Evolutionary conservation across 2,797 vertebrate species (phyloP).

Genomic region (Hydrophis major): DNA sequence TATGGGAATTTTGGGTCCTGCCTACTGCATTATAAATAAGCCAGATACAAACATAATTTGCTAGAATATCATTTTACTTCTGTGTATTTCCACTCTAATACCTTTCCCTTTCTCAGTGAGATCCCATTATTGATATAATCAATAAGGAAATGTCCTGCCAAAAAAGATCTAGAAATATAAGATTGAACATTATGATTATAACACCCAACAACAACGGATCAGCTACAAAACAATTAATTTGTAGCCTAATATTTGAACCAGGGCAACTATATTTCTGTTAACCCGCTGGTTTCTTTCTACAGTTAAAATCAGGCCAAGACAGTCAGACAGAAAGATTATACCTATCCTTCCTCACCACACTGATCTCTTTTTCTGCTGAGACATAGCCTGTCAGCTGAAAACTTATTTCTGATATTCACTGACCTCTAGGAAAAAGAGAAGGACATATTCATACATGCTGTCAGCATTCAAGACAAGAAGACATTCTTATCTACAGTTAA

Average conservation of each 20-base stretch:
- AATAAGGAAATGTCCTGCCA: not conserved
- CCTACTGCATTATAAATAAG: not conserved
- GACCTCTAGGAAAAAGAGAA: not conserved
- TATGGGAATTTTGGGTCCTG: not conserved
- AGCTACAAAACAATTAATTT: not conserved
- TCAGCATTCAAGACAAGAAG: not conserved
- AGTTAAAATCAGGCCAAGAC: constrained; percentile 53
- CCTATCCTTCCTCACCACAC: constrained; percentile 47
- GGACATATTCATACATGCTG: not conserved
- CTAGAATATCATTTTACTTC: not conserved
- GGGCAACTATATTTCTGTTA: constrained; percentile 27
- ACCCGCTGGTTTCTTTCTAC: constrained; percentile 38
- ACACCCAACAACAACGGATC: not conserved
- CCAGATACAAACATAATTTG: not conserved
- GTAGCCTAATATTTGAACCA: not conserved
- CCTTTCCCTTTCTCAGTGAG: not conserved
- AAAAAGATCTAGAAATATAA: not conserved
- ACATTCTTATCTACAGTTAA: not conserved
- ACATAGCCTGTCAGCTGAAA: constrained; percentile 36
- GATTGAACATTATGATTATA: not conserved
- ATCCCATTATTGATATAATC: not conserved
- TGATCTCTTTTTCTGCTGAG: constrained; percentile 37
- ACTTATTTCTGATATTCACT: not conserved
- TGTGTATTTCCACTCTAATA: not conserved
- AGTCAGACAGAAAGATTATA: constrained; percentile 43